Evolutionary conservation across 2,888 invertebrate species (phyloP).

Genomic region (Cacoxenus indagator): DNA sequence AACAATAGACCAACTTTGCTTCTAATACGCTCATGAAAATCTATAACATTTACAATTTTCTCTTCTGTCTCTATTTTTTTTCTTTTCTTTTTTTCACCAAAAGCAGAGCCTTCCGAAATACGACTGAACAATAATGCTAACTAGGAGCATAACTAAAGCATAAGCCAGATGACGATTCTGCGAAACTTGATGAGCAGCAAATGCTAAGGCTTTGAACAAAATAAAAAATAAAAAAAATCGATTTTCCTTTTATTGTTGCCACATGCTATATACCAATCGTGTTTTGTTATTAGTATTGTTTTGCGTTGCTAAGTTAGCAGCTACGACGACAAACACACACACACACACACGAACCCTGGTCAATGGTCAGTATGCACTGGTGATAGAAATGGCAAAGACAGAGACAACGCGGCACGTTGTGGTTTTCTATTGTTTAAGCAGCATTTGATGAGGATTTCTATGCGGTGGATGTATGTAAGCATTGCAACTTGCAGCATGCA

Average conservation of each 20-base stretch:
- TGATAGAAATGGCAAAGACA: constrained; percentile 20
- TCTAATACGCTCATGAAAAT: constrained; percentile 26
- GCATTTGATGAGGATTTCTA: not conserved
- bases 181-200: no score
- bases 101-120: no score
- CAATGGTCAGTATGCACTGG: not conserved
- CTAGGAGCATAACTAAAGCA: no score
- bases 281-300: not conserved
- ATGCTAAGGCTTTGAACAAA: no score
- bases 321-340: not conserved
- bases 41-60: not conserved
- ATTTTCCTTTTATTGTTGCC: no score
- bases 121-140: no score
- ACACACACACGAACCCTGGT: not conserved
- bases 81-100: not conserved
- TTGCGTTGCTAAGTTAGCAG: not conserved
- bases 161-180: no score
- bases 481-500: constrained; percentile 1
- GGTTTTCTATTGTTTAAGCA: not conserved
- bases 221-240: no score
- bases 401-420: not conserved
- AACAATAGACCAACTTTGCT: constrained; percentile 24
- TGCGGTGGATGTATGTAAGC: not conserved
- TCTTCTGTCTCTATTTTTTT: not conserved
- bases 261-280: no score